Conservation (phyloP, 2,888 invertebrate species). For the Syrista parreyssii region DNA sequence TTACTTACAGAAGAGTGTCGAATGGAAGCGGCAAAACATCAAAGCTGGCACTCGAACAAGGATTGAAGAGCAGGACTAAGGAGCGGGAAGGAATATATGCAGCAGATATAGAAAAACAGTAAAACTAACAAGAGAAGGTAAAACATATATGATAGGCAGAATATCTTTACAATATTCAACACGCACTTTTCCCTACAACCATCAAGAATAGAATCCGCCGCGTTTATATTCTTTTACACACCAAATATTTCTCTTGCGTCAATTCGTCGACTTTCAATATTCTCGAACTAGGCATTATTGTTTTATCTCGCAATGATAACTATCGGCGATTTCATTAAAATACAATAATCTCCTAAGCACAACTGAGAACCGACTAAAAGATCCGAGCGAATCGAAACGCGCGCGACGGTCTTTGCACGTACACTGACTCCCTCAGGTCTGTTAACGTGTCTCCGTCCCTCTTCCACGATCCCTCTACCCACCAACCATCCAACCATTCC, state of each 20-base stretch:
- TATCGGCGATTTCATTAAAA: background rate
- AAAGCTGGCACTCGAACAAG: background rate
- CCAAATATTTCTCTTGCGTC: background rate
- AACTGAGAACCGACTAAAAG: background rate
- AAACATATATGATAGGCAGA: too few relatives aligned
- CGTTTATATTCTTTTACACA: background rate
- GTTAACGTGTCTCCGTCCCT: background rate
- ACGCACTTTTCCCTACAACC: background rate
- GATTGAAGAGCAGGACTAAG: background rate
- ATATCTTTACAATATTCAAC: too few relatives aligned
- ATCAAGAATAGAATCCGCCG: background rate
- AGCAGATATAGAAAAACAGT: background rate
- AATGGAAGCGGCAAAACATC: background rate
- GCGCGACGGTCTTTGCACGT: constrained; percentile 39
- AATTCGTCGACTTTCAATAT: background rate
- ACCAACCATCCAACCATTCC: background rate
- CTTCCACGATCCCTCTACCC: background rate
- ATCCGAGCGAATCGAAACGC: constrained; percentile 14
- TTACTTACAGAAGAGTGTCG: background rate
- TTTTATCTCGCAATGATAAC: background rate
- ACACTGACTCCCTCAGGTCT: constrained; percentile 27
- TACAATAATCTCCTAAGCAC: background rate
- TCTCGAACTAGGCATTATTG: background rate
- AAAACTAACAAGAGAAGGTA: background rate
- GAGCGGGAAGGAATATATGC: background rate